phyloP scores from a whole-genome alignment of 2,888 invertebrate genomes.

The Tetanocera ferruginea region DNA sequence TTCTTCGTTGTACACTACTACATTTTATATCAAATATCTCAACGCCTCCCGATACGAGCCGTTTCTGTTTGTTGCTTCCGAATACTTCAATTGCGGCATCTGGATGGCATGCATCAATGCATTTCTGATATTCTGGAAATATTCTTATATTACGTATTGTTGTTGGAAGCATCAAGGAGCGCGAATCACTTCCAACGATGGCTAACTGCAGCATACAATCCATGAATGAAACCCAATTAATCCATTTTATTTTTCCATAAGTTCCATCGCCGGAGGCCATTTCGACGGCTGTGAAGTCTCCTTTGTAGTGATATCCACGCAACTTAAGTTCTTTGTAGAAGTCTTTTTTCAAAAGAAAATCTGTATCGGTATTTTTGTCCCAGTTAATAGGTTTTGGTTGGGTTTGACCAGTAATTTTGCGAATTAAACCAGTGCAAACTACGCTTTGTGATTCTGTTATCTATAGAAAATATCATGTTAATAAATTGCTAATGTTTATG shows the following conservation, averaged over 20 bases:
- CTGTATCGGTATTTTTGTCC: constrained; percentile 26
- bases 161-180: constrained; percentile 80
- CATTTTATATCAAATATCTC: constrained; percentile 82
- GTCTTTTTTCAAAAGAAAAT: constrained; percentile 73
- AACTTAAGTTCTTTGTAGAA: constrained; percentile 78
- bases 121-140: constrained; percentile 73
- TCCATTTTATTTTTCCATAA: constrained; percentile 73
- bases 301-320: constrained; percentile 75
- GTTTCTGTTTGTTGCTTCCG: constrained; percentile 42
- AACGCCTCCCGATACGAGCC: constrained; percentile 77
- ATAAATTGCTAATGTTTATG: background rate
- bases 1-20: constrained; percentile 77
- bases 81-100: constrained; percentile 52
- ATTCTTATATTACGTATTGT: constrained; percentile 78
- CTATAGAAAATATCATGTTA: constrained; percentile 10
- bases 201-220: constrained; percentile 88
- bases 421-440: constrained; percentile 54
- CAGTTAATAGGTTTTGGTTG: constrained; percentile 27
- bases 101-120: constrained; percentile 66
- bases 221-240: constrained; percentile 87
- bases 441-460: constrained; percentile 65
- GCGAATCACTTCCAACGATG: constrained; percentile 76
- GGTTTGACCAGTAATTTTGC: constrained; percentile 54
- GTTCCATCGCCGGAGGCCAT: constrained; percentile 54
- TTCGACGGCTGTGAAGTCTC: constrained; percentile 52